Base-by-base conservation (phyloP, 2,888 invertebrate genomes). In the Chymomyza fuscimana region DNA sequence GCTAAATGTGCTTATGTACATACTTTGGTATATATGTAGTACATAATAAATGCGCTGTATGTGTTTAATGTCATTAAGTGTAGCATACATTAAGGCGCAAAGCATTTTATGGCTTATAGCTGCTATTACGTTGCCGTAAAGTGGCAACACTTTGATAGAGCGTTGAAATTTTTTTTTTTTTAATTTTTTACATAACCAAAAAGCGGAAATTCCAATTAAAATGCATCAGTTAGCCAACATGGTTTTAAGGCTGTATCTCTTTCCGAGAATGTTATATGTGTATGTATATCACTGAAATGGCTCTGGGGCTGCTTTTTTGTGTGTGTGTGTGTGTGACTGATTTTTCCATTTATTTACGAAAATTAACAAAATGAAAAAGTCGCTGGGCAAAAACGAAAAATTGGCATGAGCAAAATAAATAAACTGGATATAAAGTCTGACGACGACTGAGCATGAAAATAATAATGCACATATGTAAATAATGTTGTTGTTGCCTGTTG, bases 161-260 rank as follows among this genome's bases (percentile, higher is more conserved):
- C 66, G 75, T 67, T 62, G 64, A 80, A 77, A 87, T 87, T 78
- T 87, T 85, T 87, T 32, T 32, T 32, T 32, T 32, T 32, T 85
- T 79, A 82, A 88, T 82, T 79, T 85, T 77, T 76, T 77, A 72
- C 75, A 70, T 76, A 87, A 72, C 72, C 76, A 83, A 78, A 60
- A 68, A 70, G 77, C 87, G 88, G 86, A 86, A 86, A 86, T 86
- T 86, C 86, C 88, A 88, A 86, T 86, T 88, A 86, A 86, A 86
- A 82, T 77, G 87, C 88, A 87, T 84, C 88, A 82, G 74, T 54
- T 54, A 19, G 54, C 19, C 54, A 54, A 54, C 54, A 46, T 46
- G 40, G 40, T 46, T 46, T 46, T 46, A 10, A 10, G 12, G 10
- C 12, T 46, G 40, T 12, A 10, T 46, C 40, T 10, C 40, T 46